phyloP scores from a whole-genome alignment of 1,140 invertebrate genomes.

The Atta texana region DNA sequence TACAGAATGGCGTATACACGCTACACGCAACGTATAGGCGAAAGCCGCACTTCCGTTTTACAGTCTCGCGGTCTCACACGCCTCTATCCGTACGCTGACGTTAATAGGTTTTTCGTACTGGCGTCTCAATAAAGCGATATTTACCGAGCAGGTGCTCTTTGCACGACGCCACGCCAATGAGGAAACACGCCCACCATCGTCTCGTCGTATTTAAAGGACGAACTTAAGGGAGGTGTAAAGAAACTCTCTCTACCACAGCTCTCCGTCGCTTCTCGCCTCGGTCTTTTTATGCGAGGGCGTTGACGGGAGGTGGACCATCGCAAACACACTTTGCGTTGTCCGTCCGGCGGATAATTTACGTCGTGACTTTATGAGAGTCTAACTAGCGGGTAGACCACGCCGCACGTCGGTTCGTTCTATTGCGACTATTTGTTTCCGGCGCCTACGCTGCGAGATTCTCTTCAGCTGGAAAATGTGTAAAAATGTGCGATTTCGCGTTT shows the following conservation, averaged over 20 bases:
- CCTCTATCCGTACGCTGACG: slow-evolving; percentile 60
- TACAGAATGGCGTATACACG: not conserved
- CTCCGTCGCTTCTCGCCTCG: slow-evolving; percentile 9
- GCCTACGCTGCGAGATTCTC: slow-evolving; percentile 45
- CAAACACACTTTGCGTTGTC: slow-evolving; percentile 80
- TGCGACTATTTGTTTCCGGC: slow-evolving; percentile 51
- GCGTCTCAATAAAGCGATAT: slow-evolving; percentile 84
- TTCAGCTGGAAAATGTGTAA: not conserved
- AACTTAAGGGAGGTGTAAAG: slow-evolving; percentile 34
- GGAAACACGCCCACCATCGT: slow-evolving; percentile 65
- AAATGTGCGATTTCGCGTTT: slow-evolving; percentile 17
- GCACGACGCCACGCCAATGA: slow-evolving; percentile 61
- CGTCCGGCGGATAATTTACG: slow-evolving; percentile 80
- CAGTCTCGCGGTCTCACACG: not conserved
- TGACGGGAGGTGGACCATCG: slow-evolving; percentile 85
- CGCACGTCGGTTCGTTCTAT: slow-evolving; percentile 69
- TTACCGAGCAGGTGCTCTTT: slow-evolving; percentile 78
- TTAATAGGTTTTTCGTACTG: slow-evolving; percentile 78
- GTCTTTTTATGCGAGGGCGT: slow-evolving; percentile 80
- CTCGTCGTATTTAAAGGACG: slow-evolving; percentile 27
- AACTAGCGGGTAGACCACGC: slow-evolving; percentile 82
- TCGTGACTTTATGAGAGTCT: slow-evolving; percentile 82
- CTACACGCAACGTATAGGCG: slow-evolving; percentile 5
- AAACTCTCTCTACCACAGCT: slow-evolving; percentile 4
- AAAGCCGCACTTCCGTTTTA: slow-evolving; percentile 43